Conservation (phyloP, 2,888 invertebrate species). For the Orthosia incerta region DNA sequence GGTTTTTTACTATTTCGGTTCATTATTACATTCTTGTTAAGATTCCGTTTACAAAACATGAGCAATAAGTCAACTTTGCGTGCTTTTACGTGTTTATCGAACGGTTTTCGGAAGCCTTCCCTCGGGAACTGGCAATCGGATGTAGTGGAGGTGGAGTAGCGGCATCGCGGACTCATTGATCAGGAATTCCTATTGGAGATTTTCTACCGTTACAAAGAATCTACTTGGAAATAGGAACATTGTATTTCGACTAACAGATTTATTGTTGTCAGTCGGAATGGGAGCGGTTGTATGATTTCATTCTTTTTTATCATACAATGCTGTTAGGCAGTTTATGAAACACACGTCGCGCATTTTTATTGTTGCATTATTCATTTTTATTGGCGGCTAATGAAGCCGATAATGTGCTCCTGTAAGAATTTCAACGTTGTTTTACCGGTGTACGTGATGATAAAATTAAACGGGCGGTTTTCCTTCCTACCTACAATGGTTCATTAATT, state of each 20-base stretch:
- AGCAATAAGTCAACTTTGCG: slow-evolving; percentile 29
- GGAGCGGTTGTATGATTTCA: slow-evolving; percentile 80
- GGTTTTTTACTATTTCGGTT: slow-evolving; percentile 49
- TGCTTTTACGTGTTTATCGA: slow-evolving; percentile 45
- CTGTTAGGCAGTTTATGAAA: slow-evolving; percentile 28
- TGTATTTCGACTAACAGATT: slow-evolving; percentile 73
- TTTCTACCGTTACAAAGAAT: slow-evolving; percentile 26
- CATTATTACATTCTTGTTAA: slow-evolving; percentile 34
- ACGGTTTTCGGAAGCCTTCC: slow-evolving; percentile 62
- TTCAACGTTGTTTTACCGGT: slow-evolving; percentile 31
- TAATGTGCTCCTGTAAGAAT: slow-evolving; percentile 35
- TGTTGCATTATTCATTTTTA: slow-evolving; percentile 47
- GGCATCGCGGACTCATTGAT: slow-evolving; percentile 71
- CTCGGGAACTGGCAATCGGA: slow-evolving; percentile 73
- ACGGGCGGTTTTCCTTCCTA: slow-evolving; percentile 51
- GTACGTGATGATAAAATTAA: slow-evolving; percentile 28
- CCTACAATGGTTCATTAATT: slow-evolving; percentile 42
- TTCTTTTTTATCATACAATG: slow-evolving; percentile 57
- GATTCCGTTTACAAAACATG: slow-evolving; percentile 18
- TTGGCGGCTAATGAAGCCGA: slow-evolving; percentile 38
- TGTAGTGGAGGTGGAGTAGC: slow-evolving; percentile 59
- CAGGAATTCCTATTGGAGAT: slow-evolving; percentile 61
- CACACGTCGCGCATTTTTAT: slow-evolving; percentile 50
- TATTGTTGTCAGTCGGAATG: slow-evolving; percentile 66
- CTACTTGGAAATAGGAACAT: slow-evolving; percentile 56